Conservation (phyloP, 2,797 vertebrate genomes). For the Xiphorhynchus erythropygius region DNA sequence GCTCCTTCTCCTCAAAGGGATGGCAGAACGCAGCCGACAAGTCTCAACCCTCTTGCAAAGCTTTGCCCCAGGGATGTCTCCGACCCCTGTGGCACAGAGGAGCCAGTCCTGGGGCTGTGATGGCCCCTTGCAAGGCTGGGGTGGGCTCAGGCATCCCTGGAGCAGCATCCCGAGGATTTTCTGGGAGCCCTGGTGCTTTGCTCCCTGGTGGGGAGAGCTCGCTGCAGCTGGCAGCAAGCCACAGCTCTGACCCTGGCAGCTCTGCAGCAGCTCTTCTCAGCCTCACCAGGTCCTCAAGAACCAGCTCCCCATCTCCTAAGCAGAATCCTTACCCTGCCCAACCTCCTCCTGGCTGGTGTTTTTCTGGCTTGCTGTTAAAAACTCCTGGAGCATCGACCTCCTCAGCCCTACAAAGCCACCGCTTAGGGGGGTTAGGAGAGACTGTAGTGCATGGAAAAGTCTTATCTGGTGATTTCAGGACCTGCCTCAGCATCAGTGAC, state of each 20-base stretch:
- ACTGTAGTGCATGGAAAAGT: background rate
- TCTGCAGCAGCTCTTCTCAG: background rate
- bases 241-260: background rate
- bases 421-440: background rate
- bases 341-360: background rate
- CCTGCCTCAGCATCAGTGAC: background rate
- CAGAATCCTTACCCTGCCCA: background rate
- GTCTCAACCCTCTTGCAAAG: background rate
- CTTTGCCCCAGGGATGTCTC: background rate
- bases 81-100: background rate
- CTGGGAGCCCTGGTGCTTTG: background rate
- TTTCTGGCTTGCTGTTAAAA: background rate
- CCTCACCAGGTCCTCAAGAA: background rate
- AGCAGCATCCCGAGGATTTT: background rate
- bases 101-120: rapidly evolving
- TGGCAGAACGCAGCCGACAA: background rate
- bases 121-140: no score
- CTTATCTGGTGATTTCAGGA: background rate
- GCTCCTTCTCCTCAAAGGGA: conserved; percentile 48
- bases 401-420: background rate
- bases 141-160: background rate
- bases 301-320: background rate
- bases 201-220: background rate
- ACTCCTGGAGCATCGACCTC: background rate
- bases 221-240: background rate